Conservation (phyloP, 2,113 vertebrate genomes). For the Pelusios castaneus region DNA sequence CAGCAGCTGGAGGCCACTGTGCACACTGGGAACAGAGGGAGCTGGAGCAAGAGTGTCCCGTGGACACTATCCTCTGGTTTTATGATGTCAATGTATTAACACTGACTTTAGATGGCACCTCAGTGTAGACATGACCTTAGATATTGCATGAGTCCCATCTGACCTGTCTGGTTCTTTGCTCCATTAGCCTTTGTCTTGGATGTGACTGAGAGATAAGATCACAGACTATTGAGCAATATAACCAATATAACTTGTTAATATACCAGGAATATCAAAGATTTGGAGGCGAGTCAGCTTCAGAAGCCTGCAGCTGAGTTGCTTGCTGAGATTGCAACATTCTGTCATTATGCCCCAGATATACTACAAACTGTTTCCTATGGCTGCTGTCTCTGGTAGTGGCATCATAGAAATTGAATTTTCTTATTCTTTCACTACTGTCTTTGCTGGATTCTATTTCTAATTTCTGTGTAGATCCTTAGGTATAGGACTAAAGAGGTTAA, state of each 20-base stretch:
- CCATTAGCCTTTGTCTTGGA: background rate
- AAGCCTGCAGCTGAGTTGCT: background rate
- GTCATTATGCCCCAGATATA: background rate
- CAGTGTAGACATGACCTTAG: no score
- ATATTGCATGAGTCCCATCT: fast-evolving
- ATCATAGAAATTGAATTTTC: background rate
- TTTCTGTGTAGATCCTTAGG: background rate
- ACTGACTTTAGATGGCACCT: fast-evolving
- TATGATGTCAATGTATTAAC: no score
- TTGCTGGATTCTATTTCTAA: background rate
- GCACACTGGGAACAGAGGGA: no score
- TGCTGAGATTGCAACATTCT: background rate
- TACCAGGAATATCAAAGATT: fast-evolving
- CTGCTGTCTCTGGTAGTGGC: background rate
- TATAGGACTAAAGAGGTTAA: background rate
- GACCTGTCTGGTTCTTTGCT: background rate
- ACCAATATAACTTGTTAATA: fast-evolving
- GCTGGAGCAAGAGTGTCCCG: no score
- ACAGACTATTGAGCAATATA: fast-evolving
- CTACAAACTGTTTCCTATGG: background rate
- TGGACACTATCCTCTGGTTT: no score
- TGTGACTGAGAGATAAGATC: background rate
- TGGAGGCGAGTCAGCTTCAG: background rate
- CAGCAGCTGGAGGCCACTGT: no score
- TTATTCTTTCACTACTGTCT: background rate